Conservation (phyloP, 2,113 vertebrate genomes). For the Uria aalge region DNA sequence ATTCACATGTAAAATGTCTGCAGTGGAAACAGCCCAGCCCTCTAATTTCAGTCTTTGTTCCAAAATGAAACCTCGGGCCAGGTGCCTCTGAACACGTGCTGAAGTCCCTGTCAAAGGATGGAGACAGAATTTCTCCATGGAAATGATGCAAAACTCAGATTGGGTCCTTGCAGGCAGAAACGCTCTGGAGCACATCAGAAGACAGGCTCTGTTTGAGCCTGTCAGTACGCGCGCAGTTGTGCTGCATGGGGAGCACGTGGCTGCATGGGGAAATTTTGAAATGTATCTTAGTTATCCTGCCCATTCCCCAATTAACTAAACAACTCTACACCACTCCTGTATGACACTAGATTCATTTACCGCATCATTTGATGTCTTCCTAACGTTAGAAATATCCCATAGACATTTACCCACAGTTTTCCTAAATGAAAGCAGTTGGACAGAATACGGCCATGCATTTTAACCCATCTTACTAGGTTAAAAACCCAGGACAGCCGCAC, state of each 20-base stretch:
- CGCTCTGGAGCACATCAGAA: not conserved
- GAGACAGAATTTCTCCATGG: not conserved
- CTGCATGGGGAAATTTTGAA: not conserved
- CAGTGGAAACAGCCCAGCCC: not conserved
- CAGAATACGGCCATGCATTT: not conserved
- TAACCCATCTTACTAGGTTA: not conserved
- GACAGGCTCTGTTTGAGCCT: not conserved
- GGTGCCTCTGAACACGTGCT: not conserved
- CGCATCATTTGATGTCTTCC: not conserved
- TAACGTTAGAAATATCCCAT: not conserved
- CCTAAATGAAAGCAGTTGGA: not conserved
- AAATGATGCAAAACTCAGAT: not conserved
- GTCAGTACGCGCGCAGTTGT: not conserved
- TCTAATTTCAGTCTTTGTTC: not conserved
- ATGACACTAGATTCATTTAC: not conserved
- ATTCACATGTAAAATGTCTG: slow-evolving; percentile 34
- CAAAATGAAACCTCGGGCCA: not conserved
- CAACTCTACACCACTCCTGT: not conserved
- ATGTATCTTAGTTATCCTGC: not conserved
- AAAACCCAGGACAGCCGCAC: rapidly evolving
- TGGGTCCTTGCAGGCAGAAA: not conserved
- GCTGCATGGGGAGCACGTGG: not conserved
- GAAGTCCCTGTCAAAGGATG: not conserved
- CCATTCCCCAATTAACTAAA: not conserved
- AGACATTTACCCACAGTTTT: not conserved